phyloP scores from a whole-genome alignment of 1,140 invertebrate species.

The Drosophila fuyamai region DNA sequence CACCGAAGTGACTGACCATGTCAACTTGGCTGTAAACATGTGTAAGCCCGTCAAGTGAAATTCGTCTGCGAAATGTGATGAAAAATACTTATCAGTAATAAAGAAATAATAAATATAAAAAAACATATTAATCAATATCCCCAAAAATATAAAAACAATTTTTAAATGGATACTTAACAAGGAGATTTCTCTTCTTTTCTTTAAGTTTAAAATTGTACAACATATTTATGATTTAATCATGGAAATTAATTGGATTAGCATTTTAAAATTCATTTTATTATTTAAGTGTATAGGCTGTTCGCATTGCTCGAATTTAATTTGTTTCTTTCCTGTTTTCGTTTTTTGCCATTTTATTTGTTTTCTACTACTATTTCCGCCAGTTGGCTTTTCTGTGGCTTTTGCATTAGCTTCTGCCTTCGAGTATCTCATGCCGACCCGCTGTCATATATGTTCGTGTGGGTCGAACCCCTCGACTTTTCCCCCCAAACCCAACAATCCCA shows the following conservation, averaged over 20 bases:
- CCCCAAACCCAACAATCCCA: background rate
- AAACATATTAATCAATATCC: background rate
- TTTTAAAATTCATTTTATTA: no score
- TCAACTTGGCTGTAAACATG: slow-evolving; percentile 21
- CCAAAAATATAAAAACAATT: no score
- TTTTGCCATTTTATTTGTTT: slow-evolving; percentile 44
- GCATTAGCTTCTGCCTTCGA: slow-evolving; percentile 64
- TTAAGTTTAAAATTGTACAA: no score
- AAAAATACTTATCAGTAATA: background rate
- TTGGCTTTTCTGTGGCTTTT: slow-evolving; percentile 48
- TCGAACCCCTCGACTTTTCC: slow-evolving; percentile 22
- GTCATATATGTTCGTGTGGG: slow-evolving; percentile 41
- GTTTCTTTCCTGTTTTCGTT: slow-evolving; percentile 21
- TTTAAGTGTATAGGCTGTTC: slow-evolving; percentile 30
- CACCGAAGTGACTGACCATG: slow-evolving; percentile 6
- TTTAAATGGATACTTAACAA: background rate
- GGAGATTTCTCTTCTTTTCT: no score
- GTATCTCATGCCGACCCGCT: slow-evolving; percentile 25
- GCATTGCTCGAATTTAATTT: slow-evolving; percentile 32
- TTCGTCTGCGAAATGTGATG: background rate
- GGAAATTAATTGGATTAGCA: no score
- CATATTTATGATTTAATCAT: no score
- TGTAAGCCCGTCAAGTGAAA: slow-evolving; percentile 9
- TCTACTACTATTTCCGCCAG: slow-evolving; percentile 49
- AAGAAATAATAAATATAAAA: background rate